phyloP scores from a whole-genome alignment of 64 coral and sea anemone species.

The Catalaphyllia jardinei region DNA sequence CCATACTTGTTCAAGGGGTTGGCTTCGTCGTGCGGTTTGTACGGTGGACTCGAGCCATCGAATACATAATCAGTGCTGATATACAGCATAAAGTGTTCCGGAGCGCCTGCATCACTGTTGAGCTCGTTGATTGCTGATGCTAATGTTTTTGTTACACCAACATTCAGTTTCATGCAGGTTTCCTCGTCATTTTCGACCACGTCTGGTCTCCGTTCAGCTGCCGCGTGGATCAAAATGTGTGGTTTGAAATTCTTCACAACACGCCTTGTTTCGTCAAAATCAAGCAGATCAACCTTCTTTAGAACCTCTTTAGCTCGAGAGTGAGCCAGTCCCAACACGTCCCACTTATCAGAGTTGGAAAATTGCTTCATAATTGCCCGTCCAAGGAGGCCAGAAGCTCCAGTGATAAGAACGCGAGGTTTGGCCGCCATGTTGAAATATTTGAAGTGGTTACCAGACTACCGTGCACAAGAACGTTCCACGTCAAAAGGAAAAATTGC shows the following conservation, averaged over 20 bases:
- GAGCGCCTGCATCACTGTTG: conserved; percentile 42
- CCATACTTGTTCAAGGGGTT: conserved; percentile 93
- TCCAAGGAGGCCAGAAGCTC: conserved; percentile 80
- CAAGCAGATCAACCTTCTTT: conserved; percentile 76
- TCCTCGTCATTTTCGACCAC: conserved; percentile 75
- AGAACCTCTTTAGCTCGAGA: conserved; percentile 62
- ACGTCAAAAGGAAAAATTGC: no score
- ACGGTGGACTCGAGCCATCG: conserved; percentile 73
- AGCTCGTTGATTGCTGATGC: conserved; percentile 67
- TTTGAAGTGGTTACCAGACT: conserved; percentile 1
- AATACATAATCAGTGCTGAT: conserved; percentile 96
- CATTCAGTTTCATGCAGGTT: conserved; percentile 63
- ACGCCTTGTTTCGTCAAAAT: conserved; percentile 70
- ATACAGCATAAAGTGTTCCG: conserved; percentile 84
- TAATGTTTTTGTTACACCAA: conserved; percentile 69
- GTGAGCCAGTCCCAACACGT: conserved; percentile 74
- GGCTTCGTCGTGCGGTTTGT: conserved; percentile 62
- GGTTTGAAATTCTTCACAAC: conserved; percentile 76
- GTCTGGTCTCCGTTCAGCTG: conserved; percentile 81
- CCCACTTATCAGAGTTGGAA: conserved; percentile 18
- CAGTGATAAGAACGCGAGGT: conserved; percentile 71
- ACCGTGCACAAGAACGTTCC: background rate
- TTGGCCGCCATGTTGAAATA: conserved; percentile 71
- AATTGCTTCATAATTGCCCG: conserved; percentile 82
- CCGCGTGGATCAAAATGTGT: conserved; percentile 76